Evolutionary conservation across 2,888 invertebrate species (phyloP).

Genomic region (Ceratothoa steindachneri): DNA sequence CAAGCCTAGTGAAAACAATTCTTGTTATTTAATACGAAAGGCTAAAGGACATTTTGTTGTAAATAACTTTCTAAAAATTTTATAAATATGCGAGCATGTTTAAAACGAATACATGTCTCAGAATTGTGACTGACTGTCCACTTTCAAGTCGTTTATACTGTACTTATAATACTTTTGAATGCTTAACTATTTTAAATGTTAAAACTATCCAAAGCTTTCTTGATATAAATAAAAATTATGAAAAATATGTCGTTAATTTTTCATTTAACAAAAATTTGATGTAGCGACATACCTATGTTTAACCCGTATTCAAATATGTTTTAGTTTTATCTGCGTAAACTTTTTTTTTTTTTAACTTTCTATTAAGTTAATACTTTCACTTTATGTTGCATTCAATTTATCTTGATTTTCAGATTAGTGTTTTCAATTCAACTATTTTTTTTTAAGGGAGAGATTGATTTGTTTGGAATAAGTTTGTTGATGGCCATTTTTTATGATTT

Average conservation of each 20-base stretch:
- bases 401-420: no score
- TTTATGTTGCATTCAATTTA: no score
- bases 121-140: conserved; percentile 6
- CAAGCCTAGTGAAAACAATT: neutral
- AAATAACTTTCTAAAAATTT: conserved; percentile 3
- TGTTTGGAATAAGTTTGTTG: no score
- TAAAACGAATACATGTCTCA: neutral
- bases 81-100: conserved; percentile 1
- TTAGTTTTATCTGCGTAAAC: no score
- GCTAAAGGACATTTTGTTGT: neutral
- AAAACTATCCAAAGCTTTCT: conserved; percentile 8
- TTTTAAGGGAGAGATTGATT: no score
- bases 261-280: neutral
- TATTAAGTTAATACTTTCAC: no score
- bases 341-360: no score
- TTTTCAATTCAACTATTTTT: no score
- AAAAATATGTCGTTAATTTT: neutral
- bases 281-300: no score
- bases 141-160: neutral
- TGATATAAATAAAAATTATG: conserved; percentile 1
- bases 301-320: no score
- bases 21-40: neutral
- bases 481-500: no score
- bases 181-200: conserved; percentile 12
- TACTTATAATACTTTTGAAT: neutral